These are phyloP conservation scores for Acanthopleura granulata DNA, from an alignment of 2,888 invertebrate species.

Conservation along the genomic window DNA sequence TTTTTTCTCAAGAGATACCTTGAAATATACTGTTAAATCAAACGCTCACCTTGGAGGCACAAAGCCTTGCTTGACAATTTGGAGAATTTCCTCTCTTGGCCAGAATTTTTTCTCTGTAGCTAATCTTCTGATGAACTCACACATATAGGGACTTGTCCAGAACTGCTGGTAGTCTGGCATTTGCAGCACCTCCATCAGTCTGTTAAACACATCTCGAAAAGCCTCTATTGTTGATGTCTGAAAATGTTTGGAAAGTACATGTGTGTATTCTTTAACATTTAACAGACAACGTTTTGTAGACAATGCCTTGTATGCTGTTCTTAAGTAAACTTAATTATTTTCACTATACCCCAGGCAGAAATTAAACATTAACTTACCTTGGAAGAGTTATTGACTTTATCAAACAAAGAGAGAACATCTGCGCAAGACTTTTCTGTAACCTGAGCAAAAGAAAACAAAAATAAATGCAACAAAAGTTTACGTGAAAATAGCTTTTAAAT, in stretches of 20 bases:
- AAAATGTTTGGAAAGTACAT: neutral
- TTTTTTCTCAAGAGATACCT: too few relatives aligned
- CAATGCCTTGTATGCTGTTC: too few relatives aligned
- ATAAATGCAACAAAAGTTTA: neutral
- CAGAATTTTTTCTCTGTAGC: conserved; percentile 41
- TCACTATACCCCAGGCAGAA: too few relatives aligned
- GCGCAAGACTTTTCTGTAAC: neutral
- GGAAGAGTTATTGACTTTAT: neutral
- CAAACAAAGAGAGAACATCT: neutral
- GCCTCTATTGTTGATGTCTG: conserved; percentile 23
- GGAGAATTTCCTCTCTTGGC: conserved; percentile 36
- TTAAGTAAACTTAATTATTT: too few relatives aligned
- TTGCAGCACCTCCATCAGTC: conserved; percentile 26
- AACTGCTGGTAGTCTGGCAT: conserved; percentile 31
- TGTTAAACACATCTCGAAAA: conserved; percentile 28
- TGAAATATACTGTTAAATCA: neutral
- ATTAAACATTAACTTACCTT: neutral
- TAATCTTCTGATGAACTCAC: conserved; percentile 33
- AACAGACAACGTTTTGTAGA: too few relatives aligned
- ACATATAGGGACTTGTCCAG: conserved; percentile 34
- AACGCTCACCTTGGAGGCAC: conserved; percentile 39
- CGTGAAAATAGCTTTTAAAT: too few relatives aligned
- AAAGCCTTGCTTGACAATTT: conserved; percentile 35
- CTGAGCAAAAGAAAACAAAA: conserved; percentile 3
- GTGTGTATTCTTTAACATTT: neutral